phyloP scores from a whole-genome alignment of 2,888 invertebrate genomes.

The Orthonychiurus folsomi region DNA sequence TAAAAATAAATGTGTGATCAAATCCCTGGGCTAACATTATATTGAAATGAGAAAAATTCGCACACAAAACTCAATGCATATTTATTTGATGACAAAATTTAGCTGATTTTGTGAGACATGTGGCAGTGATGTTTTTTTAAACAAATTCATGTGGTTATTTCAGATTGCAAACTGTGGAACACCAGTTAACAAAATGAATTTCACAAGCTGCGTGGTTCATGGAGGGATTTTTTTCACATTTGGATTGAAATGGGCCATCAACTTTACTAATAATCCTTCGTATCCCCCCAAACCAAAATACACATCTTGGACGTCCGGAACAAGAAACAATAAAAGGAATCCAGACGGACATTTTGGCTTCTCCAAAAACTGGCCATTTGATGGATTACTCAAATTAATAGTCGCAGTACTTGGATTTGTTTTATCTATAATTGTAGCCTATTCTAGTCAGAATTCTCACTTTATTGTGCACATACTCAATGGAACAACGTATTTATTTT shows the following conservation, averaged over 20 bases:
- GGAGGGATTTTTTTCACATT: slow-evolving; percentile 39
- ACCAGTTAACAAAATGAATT: slow-evolving; percentile 24
- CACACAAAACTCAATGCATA: too few relatives aligned
- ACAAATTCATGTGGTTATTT: too few relatives aligned
- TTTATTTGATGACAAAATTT: too few relatives aligned
- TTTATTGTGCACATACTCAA: slow-evolving; percentile 37
- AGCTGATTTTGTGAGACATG: too few relatives aligned
- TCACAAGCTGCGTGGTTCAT: slow-evolving; percentile 38
- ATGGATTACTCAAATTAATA: slow-evolving; percentile 37
- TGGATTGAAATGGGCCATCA: slow-evolving; percentile 39
- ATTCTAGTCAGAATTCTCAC: slow-evolving; percentile 25
- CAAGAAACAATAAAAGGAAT: slow-evolving; percentile 7
- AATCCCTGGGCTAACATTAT: too few relatives aligned
- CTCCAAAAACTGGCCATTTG: slow-evolving; percentile 12
- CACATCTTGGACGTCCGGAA: too few relatives aligned
- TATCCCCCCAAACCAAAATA: too few relatives aligned
- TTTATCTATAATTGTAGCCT: slow-evolving; percentile 30
- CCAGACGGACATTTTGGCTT: slow-evolving; percentile 9
- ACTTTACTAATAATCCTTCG: too few relatives aligned
- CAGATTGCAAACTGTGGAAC: too few relatives aligned
- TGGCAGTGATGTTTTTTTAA: too few relatives aligned
- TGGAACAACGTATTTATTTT: slow-evolving; percentile 46
- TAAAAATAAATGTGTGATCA: too few relatives aligned
- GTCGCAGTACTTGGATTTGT: slow-evolving; percentile 35
- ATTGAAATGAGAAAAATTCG: too few relatives aligned